Evolutionary conservation across 2,888 invertebrate species (phyloP), one percentile per base, ranked within the genome.

Genomic region (Lasioglossum villosulum): DNA sequence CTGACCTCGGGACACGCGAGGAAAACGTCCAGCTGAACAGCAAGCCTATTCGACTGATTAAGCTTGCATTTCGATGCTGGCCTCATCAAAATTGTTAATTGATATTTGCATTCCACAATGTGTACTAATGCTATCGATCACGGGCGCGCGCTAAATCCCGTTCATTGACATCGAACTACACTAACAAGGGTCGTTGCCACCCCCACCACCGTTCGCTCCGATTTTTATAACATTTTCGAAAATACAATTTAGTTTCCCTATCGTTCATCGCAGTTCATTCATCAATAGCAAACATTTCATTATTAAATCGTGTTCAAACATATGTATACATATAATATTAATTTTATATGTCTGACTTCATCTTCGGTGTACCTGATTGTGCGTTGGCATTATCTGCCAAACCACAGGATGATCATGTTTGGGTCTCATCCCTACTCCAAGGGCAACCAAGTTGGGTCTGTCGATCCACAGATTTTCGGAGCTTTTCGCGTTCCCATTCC

Each of bases 301-400:
- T 30, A 59, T 30, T 27, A 14, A 14, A 59, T 12, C 27, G 14
- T 27, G 14, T 27, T 27, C 12, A 14, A n/a, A 27, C 4, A 59
- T 27, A 3, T n/a, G n/a, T n/a, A n/a, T n/a, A n/a, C n/a, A n/a
- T 59, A 12, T 59, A n/a, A n/a, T n/a, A 27, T 59, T 27, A 59
- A 12, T 16, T 8, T 8, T 8, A 52, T 52, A 23, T 23, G 23
- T 48, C 2, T 23, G 5, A 30, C 30, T 63, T 63, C 30, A 6
- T 66, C 34, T 34, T 66, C 30, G n/a, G 76, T 83, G 89, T 89
- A 92, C 93, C 86, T 92, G 89, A 66, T 78, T 81, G 34, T 90
- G 88, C 66, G 89, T 77, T 42, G 90, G 89, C 70, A 93, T 74
- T 63, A 93, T 89, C 79, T 93, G 93, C 93, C 93, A 93, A 27